These are phyloP conservation scores for Caenorhabditis auriculariae DNA, from an alignment of 2,888 invertebrate species.

Conservation along the genomic window DNA sequence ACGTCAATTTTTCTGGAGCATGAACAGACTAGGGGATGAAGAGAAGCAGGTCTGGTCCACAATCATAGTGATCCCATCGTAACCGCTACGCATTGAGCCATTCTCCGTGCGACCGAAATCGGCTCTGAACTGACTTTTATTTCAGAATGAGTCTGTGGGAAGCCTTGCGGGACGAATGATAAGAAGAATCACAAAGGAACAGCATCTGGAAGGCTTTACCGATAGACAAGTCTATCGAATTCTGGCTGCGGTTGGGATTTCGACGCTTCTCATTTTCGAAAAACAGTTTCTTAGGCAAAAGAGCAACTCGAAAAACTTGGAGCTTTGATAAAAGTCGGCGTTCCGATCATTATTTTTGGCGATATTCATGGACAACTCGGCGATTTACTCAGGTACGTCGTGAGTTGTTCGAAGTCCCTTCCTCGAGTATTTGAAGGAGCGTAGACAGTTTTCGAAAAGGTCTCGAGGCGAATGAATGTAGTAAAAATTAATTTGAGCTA, in stretches of 20 bases:
- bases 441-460: neutral
- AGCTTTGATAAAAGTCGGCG: slow-evolving; percentile 33
- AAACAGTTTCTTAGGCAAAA: slow-evolving; percentile 12
- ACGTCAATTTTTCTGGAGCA: neutral
- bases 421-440: neutral
- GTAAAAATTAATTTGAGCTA: too few species aligned
- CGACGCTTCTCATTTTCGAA: neutral
- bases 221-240: slow-evolving; percentile 22
- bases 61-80: too few species aligned
- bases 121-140: too few species aligned
- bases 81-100: too few species aligned
- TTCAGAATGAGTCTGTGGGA: slow-evolving; percentile 11
- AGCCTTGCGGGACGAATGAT: slow-evolving; percentile 26
- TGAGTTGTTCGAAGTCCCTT: too few species aligned
- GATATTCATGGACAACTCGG: slow-evolving; percentile 54
- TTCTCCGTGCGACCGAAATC: too few species aligned
- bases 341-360: slow-evolving; percentile 49
- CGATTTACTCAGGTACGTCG: slow-evolving; percentile 35
- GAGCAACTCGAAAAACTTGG: slow-evolving; percentile 23
- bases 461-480: neutral
- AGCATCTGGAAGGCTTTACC: slow-evolving; percentile 19
- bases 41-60: too few species aligned
- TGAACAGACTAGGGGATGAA: neutral
- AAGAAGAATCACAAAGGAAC: slow-evolving; percentile 14
- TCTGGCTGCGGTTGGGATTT: slow-evolving; percentile 5